Base-by-base conservation (phyloP, 2,113 vertebrate species). In the Eudyptes chrysolophus region DNA sequence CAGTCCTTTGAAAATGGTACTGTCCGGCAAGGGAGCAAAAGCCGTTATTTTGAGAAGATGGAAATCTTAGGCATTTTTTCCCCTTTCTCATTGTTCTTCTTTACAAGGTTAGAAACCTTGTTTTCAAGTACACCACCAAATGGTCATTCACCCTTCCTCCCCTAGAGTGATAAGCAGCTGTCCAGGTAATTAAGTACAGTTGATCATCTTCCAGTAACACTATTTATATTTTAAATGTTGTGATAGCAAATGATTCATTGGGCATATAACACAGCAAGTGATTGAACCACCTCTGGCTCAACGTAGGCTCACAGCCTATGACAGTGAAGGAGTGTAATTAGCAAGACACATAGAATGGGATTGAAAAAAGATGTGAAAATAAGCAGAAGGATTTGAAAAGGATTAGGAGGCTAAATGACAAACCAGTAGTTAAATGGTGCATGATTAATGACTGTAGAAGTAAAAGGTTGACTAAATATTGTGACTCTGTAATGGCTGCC, bases 381-480 rank as follows among this genome's bases (percentile, higher is more conserved):
- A 95, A 96, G 92, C 70, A 76, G 83, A 95, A 94, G 57, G 68
- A 88, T 96, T 96, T 97, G 64, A 94, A 96, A 97, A 88, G 79
- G 93, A 94, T 96, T 97, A 94, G 83, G 84, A 93, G 76, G 72
- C 34, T 77, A 95, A 96, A 89, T 92, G 88, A 94, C 92, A 97
- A 94, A 86, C 94, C 48, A n/a, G 87, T 96, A 75, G 91, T 95
- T 97, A 97, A 95, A 96, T 95, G 93, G 93, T 94, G 75, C 81
- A 71, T 97, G 90, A 94, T 97, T 96, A 97, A 97, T 57, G 84
- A 66, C 62, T 92, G 61, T 72, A 80, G 64, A 94, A 89, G 93
- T 89, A 94, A 96, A 95, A 96, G 87, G 83, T 94, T 96, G 94
- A 90, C 89, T 96, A 94, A 97, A 95, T 97, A 92, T 97, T 97